Base-by-base conservation (phyloP, 2,113 vertebrate species). In the Empidonax alnorum region DNA sequence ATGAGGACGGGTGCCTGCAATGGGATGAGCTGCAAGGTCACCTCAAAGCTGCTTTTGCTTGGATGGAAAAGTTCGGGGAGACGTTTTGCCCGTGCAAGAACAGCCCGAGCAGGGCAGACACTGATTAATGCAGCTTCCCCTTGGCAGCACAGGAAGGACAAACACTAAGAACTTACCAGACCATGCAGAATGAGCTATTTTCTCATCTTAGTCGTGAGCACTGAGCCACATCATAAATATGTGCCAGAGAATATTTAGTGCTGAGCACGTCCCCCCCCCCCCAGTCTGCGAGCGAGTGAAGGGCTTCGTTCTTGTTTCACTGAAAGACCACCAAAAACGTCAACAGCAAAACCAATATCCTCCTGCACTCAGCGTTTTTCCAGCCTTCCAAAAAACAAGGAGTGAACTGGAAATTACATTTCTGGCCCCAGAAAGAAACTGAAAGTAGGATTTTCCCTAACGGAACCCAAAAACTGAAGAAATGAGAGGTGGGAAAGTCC, bases 401-500 rank as follows among this genome's bases (percentile, higher is more conserved):
- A 31, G 27, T 66, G 31, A 80, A 62, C 59, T 87, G 82, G 87
- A 93, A 69, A 63, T 47, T 67, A 41, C 50, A 7, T 52, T 52
- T 52, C 2, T 42, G 82, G 87, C 33, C 78, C 80, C 67, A 87
- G 65, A 31, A 49, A 81, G 71, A 41, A 90, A 63, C 2, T 55
- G 72, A 27, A 83, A 90, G 72, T 1, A 7, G 62, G 75, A 76
- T 83, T 96, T 97, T 95, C 93, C 95, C 47, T 71, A n/a, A 9
- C 27, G 91, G 93, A 94, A 84, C 35, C 62, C 68, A 20, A 68
- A 68, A 71, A 58, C 21, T 85, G 82, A 75, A 95, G 90, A 87
- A 90, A 85, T 90, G 20, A 69, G 78, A 76, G 23, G 67, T 41
- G 61, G 96, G 96, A 96, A 96, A 95, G 75, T 96, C 75, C 87